Base-by-base conservation (phyloP, 2,797 vertebrate genomes). In the Hylomyscus alleni region DNA sequence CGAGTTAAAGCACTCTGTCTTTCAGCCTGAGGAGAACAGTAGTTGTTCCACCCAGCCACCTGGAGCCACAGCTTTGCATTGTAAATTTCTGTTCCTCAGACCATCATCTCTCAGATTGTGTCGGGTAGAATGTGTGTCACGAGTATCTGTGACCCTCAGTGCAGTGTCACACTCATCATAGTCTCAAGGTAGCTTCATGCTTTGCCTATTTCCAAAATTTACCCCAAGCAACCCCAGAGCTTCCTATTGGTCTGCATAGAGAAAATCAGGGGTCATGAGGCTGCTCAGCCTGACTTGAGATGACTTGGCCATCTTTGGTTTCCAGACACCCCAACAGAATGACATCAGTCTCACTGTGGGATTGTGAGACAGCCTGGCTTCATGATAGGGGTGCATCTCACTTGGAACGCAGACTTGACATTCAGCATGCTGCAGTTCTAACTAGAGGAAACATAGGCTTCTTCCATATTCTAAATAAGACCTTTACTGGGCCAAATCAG, bases 241-340 rank as follows among this genome's bases (percentile, higher is more conserved):
- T 62, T 82, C 10, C 4, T 4, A 0, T 11, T 44, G 65, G 31
- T 75, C 78, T 20, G 1, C 0, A 0, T 0, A 60, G 67, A 29
- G 3, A 22, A 65, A 77, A 24, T 34, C 19, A 14, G 29, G 2
- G 24, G 34, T 20, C 7, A 17, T 2, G 0, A 17, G 62, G 29
- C 2, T 1, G 24, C 15, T 50, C 3, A 0, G 29, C 19, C 11
- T 69, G 44, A 34, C 5, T 11, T 37, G 1, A 0, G 26, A 44
- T 6, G 78, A 15, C 2, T 15, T 3, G 0, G 5, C 9, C 7
- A 20, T 24, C 40, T 72, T 22, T 54, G 24, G 47, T n/a, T 54
- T 72, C 65, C 40, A 34, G 40, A 1, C 44, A 31, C 34, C 47
- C 4, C 9, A 2, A 13, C 6, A 26, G 22, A 10, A 82, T 1